Evolutionary conservation across 1,140 invertebrate species (phyloP).

Genomic region (Agrypnia vestita): DNA sequence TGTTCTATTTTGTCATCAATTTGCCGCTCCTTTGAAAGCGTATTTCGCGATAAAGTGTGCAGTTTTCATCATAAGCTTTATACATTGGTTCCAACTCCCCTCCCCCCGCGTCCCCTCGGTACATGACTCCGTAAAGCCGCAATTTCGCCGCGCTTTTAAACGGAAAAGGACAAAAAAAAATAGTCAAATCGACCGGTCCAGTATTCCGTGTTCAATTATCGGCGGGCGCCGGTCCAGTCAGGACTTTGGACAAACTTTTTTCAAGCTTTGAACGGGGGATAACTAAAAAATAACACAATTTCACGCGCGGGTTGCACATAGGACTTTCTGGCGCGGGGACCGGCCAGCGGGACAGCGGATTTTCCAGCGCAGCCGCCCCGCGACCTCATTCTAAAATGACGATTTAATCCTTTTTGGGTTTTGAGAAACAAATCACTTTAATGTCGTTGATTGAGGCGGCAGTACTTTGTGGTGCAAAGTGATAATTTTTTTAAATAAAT

Average conservation of each 20-base stretch:
- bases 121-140: background rate
- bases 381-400: background rate
- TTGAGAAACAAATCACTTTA: background rate
- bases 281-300: slow-evolving; percentile 35
- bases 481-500: background rate
- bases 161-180: background rate
- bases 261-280: slow-evolving; percentile 10
- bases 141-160: slow-evolving; percentile 26
- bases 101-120: background rate
- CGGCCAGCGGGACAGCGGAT: no score
- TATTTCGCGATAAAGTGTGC: background rate
- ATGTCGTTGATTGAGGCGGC: no score
- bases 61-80: slow-evolving; percentile 9
- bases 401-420: background rate
- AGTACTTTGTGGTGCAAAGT: no score
- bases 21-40: background rate
- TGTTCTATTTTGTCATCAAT: background rate
- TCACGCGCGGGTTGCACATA: background rate
- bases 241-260: slow-evolving; percentile 33
- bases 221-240: background rate
- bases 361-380: background rate
- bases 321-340: background rate
- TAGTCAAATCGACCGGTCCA: background rate
- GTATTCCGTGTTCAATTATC: slow-evolving; percentile 34
- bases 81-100: background rate